Evolutionary conservation across 2,888 invertebrate species (phyloP).

Genomic region (Chrysolina haemoptera): DNA sequence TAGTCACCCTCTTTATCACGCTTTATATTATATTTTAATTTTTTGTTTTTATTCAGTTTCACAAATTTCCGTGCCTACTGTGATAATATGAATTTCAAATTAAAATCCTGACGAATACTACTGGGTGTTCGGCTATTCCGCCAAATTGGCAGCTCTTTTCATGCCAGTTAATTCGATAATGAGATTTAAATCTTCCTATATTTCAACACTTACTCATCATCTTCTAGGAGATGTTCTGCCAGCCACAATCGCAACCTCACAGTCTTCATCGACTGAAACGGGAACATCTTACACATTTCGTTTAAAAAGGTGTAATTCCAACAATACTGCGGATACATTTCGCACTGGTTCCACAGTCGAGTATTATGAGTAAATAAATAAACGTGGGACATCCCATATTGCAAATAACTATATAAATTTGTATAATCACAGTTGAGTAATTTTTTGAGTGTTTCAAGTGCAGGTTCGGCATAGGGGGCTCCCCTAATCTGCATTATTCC

Average conservation of each 20-base stretch:
- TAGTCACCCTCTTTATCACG: no score
- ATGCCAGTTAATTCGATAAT: no score
- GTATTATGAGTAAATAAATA: conserved; percentile 90
- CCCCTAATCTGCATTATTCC: conserved; percentile 87
- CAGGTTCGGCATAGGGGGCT: conserved; percentile 78
- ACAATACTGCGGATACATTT: conserved; percentile 77
- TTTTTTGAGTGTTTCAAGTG: conserved; percentile 78
- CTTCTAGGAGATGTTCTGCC: conserved; percentile 80
- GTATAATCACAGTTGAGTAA: conserved; percentile 85
- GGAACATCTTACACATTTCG: conserved; percentile 86
- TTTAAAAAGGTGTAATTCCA: conserved; percentile 81
- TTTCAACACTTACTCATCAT: conserved; percentile 76
- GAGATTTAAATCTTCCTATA: background rate
- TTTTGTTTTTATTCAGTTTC: no score
- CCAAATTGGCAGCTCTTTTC: no score
- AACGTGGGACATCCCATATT: conserved; percentile 82
- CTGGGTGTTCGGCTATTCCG: no score
- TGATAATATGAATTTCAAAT: no score
- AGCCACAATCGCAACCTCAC: conserved; percentile 83
- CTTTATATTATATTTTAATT: no score
- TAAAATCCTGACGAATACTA: no score
- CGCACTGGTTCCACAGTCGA: conserved; percentile 87
- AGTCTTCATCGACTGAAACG: conserved; percentile 91
- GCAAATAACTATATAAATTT: conserved; percentile 81
- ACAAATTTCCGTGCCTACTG: no score